Conservation (phyloP, 1,140 invertebrate species). For the Lepidurus apus region DNA sequence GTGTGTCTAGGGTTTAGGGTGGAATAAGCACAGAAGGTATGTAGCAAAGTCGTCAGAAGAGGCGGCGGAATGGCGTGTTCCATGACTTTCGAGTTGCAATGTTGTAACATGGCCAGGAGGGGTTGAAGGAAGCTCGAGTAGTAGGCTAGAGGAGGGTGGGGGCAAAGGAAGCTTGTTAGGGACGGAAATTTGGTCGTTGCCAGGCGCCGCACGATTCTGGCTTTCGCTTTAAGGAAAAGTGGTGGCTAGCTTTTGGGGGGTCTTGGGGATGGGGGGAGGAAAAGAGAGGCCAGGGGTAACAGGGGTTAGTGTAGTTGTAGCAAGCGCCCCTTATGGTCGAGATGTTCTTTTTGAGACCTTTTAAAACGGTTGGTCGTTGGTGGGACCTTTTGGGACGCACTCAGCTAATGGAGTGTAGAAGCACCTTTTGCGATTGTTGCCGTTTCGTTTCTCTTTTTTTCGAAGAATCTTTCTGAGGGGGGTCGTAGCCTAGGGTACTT, state of each 20-base stretch:
- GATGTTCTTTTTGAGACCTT: not conserved
- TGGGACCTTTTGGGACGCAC: not conserved
- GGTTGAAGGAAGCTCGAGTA: not conserved
- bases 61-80: not conserved
- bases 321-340: not conserved
- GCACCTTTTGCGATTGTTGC: not conserved
- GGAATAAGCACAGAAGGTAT: no score
- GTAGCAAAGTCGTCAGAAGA: not conserved
- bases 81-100: not conserved
- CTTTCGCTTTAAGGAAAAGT: not conserved
- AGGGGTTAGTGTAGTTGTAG: not conserved
- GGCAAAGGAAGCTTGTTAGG: not conserved
- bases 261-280: not conserved
- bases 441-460: not conserved
- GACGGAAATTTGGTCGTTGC: slow-evolving; percentile 5
- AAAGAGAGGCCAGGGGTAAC: not conserved
- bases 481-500: not conserved
- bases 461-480: not conserved
- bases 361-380: not conserved
- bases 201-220: not conserved
- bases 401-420: slow-evolving; percentile 16
- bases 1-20: not conserved
- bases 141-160: not conserved
- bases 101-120: not conserved
- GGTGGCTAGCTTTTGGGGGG: not conserved